phyloP scores from a whole-genome alignment of 2,113 vertebrate genomes.

The Macquaria australasica region DNA sequence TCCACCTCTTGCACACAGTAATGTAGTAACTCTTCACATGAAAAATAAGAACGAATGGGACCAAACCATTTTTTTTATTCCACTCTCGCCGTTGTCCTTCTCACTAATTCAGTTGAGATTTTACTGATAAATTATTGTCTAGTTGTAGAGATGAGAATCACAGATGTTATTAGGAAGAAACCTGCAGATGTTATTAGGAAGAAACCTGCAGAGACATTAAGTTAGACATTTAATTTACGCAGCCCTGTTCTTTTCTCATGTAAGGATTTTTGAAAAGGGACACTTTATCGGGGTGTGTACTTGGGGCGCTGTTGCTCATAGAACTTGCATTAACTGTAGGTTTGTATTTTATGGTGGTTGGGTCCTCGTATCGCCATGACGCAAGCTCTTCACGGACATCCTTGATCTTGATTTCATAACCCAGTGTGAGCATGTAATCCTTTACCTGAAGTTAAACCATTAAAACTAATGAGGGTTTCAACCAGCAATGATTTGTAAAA shows the following conservation, averaged over 20 bases:
- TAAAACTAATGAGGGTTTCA: constrained; percentile 11
- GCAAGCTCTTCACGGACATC: constrained; percentile 20
- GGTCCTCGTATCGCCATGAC: not conserved
- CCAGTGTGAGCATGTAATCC: constrained; percentile 6
- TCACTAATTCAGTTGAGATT: constrained; percentile 37
- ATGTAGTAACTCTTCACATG: constrained; percentile 44
- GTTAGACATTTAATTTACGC: constrained; percentile 4
- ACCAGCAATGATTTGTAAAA: constrained; percentile 28
- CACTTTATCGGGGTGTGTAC: not conserved
- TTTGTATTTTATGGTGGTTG: constrained; percentile 24
- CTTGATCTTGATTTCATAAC: constrained; percentile 14
- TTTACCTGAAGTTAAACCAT: constrained; percentile 4
- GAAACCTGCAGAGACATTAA: not conserved
- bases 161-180: constrained; percentile 6
- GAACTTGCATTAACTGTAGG: constrained; percentile 50
- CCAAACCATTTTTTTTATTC: constrained; percentile 4
- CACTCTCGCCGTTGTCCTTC: not conserved
- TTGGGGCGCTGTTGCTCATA: not conserved
- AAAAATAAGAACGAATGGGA: constrained; percentile 14
- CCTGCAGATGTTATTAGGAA: not conserved
- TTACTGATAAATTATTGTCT: constrained; percentile 37
- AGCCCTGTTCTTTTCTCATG: not conserved
- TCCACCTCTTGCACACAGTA: constrained; percentile 1
- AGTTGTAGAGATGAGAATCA: constrained; percentile 21
- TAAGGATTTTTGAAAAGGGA: constrained; percentile 28